Evolutionary conservation across 1,140 invertebrate species (phyloP), one percentile per base, ranked within the genome.

Genomic region (Spodoptera litura): DNA sequence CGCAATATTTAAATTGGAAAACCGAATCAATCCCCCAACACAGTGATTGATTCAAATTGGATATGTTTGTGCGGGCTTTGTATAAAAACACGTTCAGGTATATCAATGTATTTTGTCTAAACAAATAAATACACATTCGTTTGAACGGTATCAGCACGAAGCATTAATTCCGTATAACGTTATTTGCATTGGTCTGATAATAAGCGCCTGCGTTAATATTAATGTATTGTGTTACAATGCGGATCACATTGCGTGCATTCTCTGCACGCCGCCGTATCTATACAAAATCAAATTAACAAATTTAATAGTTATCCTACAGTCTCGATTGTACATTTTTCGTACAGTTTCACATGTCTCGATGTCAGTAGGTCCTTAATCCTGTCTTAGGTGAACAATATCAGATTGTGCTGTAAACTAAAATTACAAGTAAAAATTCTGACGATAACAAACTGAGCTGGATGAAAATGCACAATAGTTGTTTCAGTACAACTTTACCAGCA

Each of bases 151-250:
- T 70, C 66, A 49, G 66, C 66, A 31, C 66, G 66, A n/a, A 52
- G 49, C 66, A 70, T 53, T 49, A 53, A 70, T 70, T 53, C 49
- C 49, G 25, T 70, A 53, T 53, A 70, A 53, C 66, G 49, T 31
- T 70, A 53, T 71, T 56, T 70, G 66, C 66, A 55, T 71, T 56
- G 52, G 44, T 55, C 68, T 71, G 68, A 71, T 53, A 71, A 71
- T 71, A 71, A 71, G 68, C 68, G 53, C 27, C 52, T 20, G 68
- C 68, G 44, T 71, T 71, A 71, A 71, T 55, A 71, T 56, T 71
- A 55, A 71, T 71, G 68, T 56, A 71, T 71, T 12, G 66, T 31
- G 38, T 53, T 70, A 31, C 13, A 71, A 15, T 25, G 51, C 52
- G 52, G 68, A 4, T 55, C 68, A 71, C 68, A 25, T 12, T 12